phyloP scores from a whole-genome alignment of 2,797 vertebrate species.

The Pseudomugil gertrudae region DNA sequence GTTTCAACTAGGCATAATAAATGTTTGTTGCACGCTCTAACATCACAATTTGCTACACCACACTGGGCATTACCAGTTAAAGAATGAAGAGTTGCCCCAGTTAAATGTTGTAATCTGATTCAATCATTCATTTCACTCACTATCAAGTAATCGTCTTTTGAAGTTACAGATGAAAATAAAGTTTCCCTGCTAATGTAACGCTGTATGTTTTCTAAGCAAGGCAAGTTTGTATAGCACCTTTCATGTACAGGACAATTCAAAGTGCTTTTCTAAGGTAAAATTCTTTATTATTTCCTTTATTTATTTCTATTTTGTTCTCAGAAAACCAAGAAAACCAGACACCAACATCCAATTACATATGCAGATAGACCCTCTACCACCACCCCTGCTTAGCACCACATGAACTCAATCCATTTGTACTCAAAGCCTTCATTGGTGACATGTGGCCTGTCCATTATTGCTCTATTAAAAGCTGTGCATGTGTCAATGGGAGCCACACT shows the following conservation, averaged over 20 bases:
- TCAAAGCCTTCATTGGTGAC: conserved; percentile 65
- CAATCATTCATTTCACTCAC: neutral
- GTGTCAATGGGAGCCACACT: conserved; percentile 67
- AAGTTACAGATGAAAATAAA: neutral
- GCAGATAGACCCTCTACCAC: conserved; percentile 29
- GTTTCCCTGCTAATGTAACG: conserved; percentile 2
- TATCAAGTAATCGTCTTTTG: conserved; percentile 7
- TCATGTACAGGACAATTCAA: too few species aligned
- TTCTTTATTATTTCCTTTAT: conserved; percentile 19
- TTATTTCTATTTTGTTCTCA: conserved; percentile 20
- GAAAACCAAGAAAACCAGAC: conserved; percentile 21
- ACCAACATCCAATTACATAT: conserved; percentile 3
- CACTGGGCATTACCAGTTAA: too few species aligned
- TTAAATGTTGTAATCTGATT: too few species aligned
- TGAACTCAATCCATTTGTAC: conserved; percentile 73
- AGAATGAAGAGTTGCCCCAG: too few species aligned
- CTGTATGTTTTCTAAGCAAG: conserved; percentile 2
- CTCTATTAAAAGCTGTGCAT: conserved; percentile 67
- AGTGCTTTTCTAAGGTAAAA: too few species aligned
- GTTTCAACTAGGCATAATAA: too few species aligned
- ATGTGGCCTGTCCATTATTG: conserved; percentile 74
- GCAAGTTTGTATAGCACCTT: too few species aligned
- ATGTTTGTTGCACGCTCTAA: too few species aligned
- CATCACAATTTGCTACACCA: too few species aligned
- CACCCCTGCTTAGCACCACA: conserved; percentile 60